Conservation (phyloP, 2,113 vertebrate species). For the Axis porcinus region DNA sequence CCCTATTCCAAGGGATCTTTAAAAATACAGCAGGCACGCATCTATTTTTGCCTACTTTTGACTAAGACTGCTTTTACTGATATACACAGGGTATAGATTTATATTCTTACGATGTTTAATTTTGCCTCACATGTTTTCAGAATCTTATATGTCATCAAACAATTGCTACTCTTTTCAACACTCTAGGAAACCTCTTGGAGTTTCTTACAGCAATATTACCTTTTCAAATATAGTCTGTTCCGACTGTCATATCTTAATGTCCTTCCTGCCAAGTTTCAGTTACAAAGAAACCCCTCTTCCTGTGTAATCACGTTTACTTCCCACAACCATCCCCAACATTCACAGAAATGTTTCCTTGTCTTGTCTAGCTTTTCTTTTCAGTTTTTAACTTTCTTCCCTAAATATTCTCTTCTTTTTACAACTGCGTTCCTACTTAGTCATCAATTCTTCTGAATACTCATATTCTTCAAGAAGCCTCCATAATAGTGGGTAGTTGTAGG, state of each 20-base stretch:
- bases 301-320: neutral
- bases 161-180: constrained; percentile 25
- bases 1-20: neutral
- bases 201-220: neutral
- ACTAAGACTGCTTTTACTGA: neutral
- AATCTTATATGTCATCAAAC: neutral
- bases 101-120: neutral
- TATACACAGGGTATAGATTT: neutral
- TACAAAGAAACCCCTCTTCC: neutral
- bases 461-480: neutral
- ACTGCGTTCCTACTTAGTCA: neutral
- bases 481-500: neutral
- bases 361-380: neutral
- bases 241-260: neutral
- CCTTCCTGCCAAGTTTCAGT: neutral
- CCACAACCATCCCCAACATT: neutral
- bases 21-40: neutral
- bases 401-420: neutral
- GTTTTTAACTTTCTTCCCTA: constrained; percentile 23
- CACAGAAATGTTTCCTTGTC: neutral
- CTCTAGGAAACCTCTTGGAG: neutral
- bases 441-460: neutral
- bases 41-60: neutral
- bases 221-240: constrained; percentile 19
- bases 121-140: constrained; percentile 10